Evolutionary conservation across 2,888 invertebrate species (phyloP), one percentile per base, ranked within the genome.

Genomic region (Andricus quercusramuli): DNA sequence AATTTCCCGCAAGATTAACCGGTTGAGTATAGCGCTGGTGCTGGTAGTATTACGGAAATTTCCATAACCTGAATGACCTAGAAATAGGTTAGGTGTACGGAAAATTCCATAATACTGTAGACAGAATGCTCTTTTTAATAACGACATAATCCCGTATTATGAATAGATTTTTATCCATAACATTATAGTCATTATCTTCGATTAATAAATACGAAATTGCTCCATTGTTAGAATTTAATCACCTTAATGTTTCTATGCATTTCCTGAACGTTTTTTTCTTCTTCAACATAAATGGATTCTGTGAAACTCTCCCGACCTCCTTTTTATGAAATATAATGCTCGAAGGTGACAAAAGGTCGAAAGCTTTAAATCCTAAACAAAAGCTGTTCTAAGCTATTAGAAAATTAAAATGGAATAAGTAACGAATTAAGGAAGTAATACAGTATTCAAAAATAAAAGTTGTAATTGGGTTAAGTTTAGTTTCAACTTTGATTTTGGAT

Each of bases 261-360:
- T 51, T 70, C 8, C 5, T 20, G 1, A 29, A 29, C 20, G 29
- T 51, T 32, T 47, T 47, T 70, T 51, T 25, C 47, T 51, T 25
- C n/a, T 51, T 70, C 51, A 70, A 20, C 29, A 29, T 47, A 51
- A 70, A 51, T 70, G 8, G 20, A 17, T 68, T 68, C 25, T 44
- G 22, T 25, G 51, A 51, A 25, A 70, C 20, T 29, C 29, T 32
- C 51, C 47, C 25, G 9, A 1, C 51, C 29, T 70, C 70, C 20
- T 70, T 70, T 70, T 29, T 20, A 70, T 20, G 25, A 20, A n/a
- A 67, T 4, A 41, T 22, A 67, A 67, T 66, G n/a, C 37, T 67
- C n/a, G 22, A 67, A 67, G 22, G n/a, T 37, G 44, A 25, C 22
- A 68, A 68, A 22, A 15, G 11, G 9, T 9, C 0, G 4, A 47